Percentiles rank a stretch among this genome's conserved stretches.
Conservation (phyloP, 2,797 vertebrate genomes). For the Onychomys leucogaster region DNA sequence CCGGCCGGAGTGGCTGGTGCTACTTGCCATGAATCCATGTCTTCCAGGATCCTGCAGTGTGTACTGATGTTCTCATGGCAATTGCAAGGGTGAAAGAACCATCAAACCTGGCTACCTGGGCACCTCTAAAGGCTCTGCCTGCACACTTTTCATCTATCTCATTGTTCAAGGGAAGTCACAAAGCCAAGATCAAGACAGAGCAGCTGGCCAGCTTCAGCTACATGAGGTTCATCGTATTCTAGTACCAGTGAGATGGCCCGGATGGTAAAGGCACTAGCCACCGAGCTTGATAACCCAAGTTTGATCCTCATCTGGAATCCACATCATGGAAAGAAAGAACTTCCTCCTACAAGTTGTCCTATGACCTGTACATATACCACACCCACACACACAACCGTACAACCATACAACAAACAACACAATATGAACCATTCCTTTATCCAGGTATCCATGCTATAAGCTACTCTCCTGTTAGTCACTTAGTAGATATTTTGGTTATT, state of each 20-base stretch:
- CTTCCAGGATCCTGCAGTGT: background rate
- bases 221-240: background rate
- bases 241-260: background rate
- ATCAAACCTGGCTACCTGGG: background rate
- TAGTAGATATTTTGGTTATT: background rate
- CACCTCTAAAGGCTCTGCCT: background rate
- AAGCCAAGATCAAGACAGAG: background rate
- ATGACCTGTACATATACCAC: background rate
- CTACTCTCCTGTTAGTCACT: background rate
- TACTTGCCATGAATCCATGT: fast-evolving
- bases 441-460: background rate
- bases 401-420: too few species aligned
- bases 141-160: background rate
- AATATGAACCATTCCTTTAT: background rate
- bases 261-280: background rate
- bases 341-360: background rate
- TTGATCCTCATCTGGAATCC: background rate
- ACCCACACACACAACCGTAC: too few species aligned
- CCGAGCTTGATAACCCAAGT: background rate
- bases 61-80: background rate
- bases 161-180: background rate
- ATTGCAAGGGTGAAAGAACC: background rate
- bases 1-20: background rate
- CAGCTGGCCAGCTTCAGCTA: background rate
- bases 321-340: background rate